Evolutionary conservation across 2,888 invertebrate species (phyloP), one percentile per base, ranked within the genome.

Genomic region (Volucella zonaria): DNA sequence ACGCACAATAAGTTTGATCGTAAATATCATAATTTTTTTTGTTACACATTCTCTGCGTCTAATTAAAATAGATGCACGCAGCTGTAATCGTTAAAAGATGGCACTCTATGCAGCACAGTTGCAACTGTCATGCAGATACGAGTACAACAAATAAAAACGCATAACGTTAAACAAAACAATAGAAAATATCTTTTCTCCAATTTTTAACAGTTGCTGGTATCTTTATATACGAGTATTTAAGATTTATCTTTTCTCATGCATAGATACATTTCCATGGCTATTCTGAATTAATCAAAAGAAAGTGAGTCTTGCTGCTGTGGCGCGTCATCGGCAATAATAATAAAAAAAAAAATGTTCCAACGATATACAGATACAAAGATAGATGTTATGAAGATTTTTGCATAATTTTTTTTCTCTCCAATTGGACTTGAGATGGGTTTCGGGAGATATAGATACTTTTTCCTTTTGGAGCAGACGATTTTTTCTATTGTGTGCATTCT

Each of bases 261-360:
- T 42, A 43, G 15, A 38, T 15, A 43, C 43, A 52, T 23, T 15
- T 23, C 23, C 43, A 18, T 66, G 6, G 31, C 31, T 51, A 59
- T 76, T 76, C 75, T 15, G 59, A 61, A 75, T 67, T 66, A 75
- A 75, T 67, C 75, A 67, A 59, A 76, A 76, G 76, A 76, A 76
- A 76, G 76, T 54, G 76, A 76, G 43, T 76, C 38, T 67, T 61
- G 47, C 38, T 31, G 31, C 31, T 31, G 6, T 31, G 31, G 31
- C 31, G 23, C 9, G 49, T n/a, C 49, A 8, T 49, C n/a, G 12
- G 11, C 23, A 49, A 49, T 40, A 8, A 31, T 23, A 52, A 3
- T 18, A 18, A 31, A 4, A 31, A 31, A 31, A 31, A 31, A 31
- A 31, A 0, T 31, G 0, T 31, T 6, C 4, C 3, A 31, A 31